Conservation (phyloP, 2,888 invertebrate genomes). For the Tenodera sinensis region DNA sequence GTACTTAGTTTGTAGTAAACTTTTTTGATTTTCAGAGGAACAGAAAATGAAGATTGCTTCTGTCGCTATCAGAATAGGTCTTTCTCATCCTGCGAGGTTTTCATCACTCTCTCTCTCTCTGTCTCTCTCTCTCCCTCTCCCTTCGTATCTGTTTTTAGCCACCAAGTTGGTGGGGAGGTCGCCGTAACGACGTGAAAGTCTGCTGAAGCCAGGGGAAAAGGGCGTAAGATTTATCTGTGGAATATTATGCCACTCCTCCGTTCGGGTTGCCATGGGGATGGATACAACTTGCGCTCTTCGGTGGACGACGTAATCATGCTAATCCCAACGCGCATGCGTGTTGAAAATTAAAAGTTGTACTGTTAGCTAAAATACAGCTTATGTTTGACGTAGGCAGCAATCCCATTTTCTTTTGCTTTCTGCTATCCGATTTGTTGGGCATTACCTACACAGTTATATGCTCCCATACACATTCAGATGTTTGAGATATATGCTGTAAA, state of each 20-base stretch:
- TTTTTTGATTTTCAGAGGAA: neutral
- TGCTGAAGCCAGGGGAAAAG: neutral
- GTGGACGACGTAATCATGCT: neutral
- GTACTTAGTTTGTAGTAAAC: neutral
- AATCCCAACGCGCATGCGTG: neutral
- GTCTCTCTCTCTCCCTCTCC: neutral
- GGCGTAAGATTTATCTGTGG: neutral
- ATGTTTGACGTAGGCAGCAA: no score
- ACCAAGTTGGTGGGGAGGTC: neutral
- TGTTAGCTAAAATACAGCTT: no score
- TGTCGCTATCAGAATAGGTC: neutral
- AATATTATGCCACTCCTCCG: neutral
- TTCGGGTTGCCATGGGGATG: neutral
- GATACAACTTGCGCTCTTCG: neutral
- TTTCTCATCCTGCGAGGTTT: neutral
- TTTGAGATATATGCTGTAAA: no score
- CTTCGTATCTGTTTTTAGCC: neutral
- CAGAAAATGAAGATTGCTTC: neutral
- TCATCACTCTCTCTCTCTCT: neutral
- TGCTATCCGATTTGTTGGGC: no score
- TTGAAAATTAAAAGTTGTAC: neutral
- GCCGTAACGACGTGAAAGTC: neutral
- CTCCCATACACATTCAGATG: no score
- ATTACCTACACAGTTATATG: no score
- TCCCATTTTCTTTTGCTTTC: no score